Base-by-base conservation (phyloP, 2,888 invertebrate genomes). In the Drosophila ustulata region DNA sequence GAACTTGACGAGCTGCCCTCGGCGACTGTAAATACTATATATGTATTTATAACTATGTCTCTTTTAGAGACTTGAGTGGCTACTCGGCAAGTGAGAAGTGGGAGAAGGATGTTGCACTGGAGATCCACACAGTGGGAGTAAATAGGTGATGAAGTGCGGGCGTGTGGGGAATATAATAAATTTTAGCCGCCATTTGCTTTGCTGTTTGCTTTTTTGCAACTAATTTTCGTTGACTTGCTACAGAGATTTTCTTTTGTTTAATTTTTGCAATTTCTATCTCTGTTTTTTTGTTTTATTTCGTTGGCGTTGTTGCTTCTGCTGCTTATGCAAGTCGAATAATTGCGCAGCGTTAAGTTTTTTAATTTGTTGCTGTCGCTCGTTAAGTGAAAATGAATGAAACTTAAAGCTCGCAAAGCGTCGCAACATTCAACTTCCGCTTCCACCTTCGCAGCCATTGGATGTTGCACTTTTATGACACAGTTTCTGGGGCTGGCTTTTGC, bases 381-480 rank as follows among this genome's bases (percentile, higher is more conserved):
- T 58, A 62, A 64, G 64, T 53, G 64, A 52, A 41, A 57, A 57
- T 59, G 28, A 69, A 51, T 26, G 59, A 69, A 69, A 74, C 43
- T 70, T 73, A 73, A 51, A 77, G 47, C 57, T 56, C 49, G 13
- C 45, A 55, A 18, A 26, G 7, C 34, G 45, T 9, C 25, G 47
- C 52, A 49, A 28, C 55, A 13, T 47, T 23, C 63, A 30, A 51
- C 61, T 57, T 32, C 53, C 49, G 64, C 49, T 56, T 71, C 66
- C 67, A 67, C 67, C 88, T 73, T 76, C 11, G 4, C 70, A 64
- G 78, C 74, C 58, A 62, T 32, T 68, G 61, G 46, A 50, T 66
- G 71, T 59, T 78, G 71, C 78, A 80, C 63, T 77, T 87, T 84
- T 86, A 84, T 87, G 85, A 78, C 87, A 89, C 71, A 89, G 78